Percentiles rank a stretch among this genome's conserved stretches.
Conservation (phyloP, 1,140 invertebrate genomes). For the Pristionchus pacificus region DNA sequence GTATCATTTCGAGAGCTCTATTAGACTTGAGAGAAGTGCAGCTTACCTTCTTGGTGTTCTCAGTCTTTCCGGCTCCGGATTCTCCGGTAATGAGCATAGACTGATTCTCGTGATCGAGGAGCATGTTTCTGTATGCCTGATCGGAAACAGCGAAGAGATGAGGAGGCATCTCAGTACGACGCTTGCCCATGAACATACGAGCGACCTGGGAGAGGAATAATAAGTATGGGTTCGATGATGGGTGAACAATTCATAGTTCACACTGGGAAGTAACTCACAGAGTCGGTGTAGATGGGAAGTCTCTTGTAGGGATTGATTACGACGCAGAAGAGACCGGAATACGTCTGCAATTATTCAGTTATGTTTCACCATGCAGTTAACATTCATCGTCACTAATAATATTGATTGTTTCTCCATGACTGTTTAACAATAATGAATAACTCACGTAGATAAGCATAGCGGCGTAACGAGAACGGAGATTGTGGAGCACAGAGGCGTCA, state of each 20-base stretch:
- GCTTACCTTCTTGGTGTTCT: slow-evolving; percentile 96
- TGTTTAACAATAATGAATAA: background rate
- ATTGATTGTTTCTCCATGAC: too few relatives aligned
- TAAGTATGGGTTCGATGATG: too few relatives aligned
- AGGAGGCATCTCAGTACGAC: slow-evolving; percentile 97
- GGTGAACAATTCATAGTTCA: too few relatives aligned
- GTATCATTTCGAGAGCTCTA: slow-evolving; percentile 58
- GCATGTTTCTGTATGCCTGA: slow-evolving; percentile 98
- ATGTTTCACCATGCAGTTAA: too few relatives aligned
- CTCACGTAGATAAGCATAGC: slow-evolving; percentile 70
- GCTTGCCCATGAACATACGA: slow-evolving; percentile 93
- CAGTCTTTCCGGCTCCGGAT: slow-evolving; percentile 98
- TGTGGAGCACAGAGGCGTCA: slow-evolving; percentile 97
- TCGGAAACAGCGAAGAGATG: slow-evolving; percentile 99
- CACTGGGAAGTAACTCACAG: too few relatives aligned
- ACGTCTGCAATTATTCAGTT: slow-evolving; percentile 71
- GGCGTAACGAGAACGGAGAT: slow-evolving; percentile 95
- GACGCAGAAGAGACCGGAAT: slow-evolving; percentile 99
- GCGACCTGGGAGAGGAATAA: too few relatives aligned
- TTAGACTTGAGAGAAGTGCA: slow-evolving; percentile 44
- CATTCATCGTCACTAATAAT: too few relatives aligned
- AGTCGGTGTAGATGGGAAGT: slow-evolving; percentile 93
- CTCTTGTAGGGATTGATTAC: slow-evolving; percentile 99
- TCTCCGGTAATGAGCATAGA: slow-evolving; percentile 78
- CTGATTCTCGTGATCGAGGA: slow-evolving; percentile 69